Evolutionary conservation across 2,797 vertebrate species (phyloP).

Genomic region (Bucorvus abyssinicus): DNA sequence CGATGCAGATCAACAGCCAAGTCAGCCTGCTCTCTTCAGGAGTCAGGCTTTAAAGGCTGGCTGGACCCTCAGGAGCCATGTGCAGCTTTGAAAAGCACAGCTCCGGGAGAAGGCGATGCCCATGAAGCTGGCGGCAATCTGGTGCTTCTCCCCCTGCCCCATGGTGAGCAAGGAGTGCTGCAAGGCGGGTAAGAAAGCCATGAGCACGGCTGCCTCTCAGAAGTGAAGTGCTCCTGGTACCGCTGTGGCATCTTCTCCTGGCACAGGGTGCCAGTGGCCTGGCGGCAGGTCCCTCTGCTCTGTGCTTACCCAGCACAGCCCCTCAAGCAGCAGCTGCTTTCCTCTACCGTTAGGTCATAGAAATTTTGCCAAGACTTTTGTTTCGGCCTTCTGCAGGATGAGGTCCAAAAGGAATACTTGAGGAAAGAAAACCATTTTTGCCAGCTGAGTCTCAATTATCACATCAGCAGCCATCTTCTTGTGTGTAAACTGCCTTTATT

Average conservation of each 20-base stretch:
- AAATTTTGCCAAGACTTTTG: not conserved
- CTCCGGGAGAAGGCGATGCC: not conserved
- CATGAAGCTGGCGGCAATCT: not conserved
- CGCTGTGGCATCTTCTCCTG: not conserved
- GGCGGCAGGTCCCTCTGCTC: too few species aligned
- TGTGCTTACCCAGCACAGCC: accelerated
- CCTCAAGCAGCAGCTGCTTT: not conserved
- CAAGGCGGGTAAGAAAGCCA: not conserved
- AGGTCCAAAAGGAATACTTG: constrained; percentile 22
- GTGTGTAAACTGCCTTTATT: constrained; percentile 43
- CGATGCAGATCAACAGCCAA: too few species aligned
- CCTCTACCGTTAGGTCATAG: not conserved
- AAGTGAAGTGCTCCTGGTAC: not conserved
- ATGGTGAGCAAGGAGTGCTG: accelerated
- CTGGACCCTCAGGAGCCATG: accelerated
- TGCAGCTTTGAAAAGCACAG: not conserved
- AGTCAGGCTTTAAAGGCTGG: not conserved
- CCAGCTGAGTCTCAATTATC: constrained; percentile 58
- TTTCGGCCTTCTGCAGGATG: not conserved
- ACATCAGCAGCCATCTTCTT: constrained; percentile 54
- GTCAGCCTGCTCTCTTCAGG: not conserved
- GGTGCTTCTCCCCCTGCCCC: not conserved
- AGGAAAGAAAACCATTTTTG: constrained; percentile 52
- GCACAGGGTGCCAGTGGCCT: not conserved
- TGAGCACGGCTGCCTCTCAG: not conserved